Evolutionary conservation across 2,113 vertebrate genomes (phyloP).

Genomic region (Burhinus oedicnemus): DNA sequence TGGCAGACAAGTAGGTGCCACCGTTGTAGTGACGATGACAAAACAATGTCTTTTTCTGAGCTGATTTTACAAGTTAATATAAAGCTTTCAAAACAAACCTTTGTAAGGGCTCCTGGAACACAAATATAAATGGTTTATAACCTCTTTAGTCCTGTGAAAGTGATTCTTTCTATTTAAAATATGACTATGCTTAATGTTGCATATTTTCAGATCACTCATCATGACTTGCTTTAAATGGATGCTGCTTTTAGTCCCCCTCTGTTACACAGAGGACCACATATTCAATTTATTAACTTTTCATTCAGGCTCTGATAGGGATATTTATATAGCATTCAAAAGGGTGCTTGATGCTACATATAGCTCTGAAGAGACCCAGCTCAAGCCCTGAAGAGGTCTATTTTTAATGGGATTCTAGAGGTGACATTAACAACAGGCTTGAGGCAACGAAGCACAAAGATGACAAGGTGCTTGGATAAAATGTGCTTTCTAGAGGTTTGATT

Average conservation of each 20-base stretch:
- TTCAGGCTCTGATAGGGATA: background rate
- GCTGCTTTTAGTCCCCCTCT: background rate
- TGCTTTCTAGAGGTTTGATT: background rate
- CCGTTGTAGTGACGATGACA: background rate
- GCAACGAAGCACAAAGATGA: background rate
- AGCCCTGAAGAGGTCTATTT: background rate
- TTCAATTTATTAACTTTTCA: background rate
- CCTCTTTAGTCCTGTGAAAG: background rate
- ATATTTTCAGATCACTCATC: background rate
- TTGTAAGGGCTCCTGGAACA: background rate
- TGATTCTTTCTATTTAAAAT: background rate
- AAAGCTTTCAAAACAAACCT: constrained; percentile 11
- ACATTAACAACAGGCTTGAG: background rate
- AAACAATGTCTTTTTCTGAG: background rate
- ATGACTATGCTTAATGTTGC: background rate
- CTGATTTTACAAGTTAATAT: background rate
- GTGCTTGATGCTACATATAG: background rate
- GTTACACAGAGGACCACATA: background rate
- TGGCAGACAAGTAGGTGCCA: background rate
- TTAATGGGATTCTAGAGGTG: constrained; percentile 5
- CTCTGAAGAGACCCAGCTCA: background rate
- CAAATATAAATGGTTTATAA: background rate
- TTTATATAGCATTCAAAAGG: background rate
- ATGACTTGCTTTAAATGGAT: background rate
- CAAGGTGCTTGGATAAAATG: background rate